These are phyloP conservation scores for Gadus chalcogrammus DNA, from an alignment of 2,113 vertebrate genomes.

Conservation along the genomic window DNA sequence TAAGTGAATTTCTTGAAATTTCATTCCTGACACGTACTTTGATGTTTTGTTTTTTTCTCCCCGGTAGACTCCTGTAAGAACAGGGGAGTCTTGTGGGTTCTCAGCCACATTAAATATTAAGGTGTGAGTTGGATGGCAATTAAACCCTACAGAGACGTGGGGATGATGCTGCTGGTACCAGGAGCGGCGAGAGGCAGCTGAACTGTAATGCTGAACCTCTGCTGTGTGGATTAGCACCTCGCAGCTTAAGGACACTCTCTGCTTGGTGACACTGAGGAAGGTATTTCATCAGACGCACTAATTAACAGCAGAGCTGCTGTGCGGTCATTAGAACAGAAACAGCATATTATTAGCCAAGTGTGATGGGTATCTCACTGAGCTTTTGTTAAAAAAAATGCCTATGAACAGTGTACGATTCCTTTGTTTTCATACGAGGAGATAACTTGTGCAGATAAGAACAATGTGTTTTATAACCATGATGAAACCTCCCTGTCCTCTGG, in stretches of 20 bases:
- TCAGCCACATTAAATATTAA: slow-evolving; percentile 52
- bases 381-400: background rate
- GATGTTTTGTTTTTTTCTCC: slow-evolving; percentile 38
- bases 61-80: slow-evolving; percentile 37
- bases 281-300: background rate
- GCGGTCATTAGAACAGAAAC: slow-evolving; percentile 1
- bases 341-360: background rate
- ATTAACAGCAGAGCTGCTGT: slow-evolving; percentile 3
- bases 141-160: slow-evolving; percentile 37
- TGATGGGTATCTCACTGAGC: background rate
- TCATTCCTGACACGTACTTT: slow-evolving; percentile 45
- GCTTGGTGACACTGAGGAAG: slow-evolving; percentile 12
- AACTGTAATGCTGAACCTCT: slow-evolving; percentile 23
- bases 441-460: too few relatives aligned
- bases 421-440: background rate
- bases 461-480: too few relatives aligned
- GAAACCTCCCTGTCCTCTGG: background rate
- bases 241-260: slow-evolving; percentile 10
- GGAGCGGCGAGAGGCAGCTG: background rate
- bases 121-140: slow-evolving; percentile 52
- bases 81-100: slow-evolving; percentile 41
- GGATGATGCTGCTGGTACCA: slow-evolving; percentile 17
- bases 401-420: background rate
- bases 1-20: slow-evolving; percentile 40
- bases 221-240: slow-evolving; percentile 17